These are phyloP conservation scores for Prunella himalayana DNA, from an alignment of 2,113 vertebrate genomes.

Conservation along the genomic window DNA sequence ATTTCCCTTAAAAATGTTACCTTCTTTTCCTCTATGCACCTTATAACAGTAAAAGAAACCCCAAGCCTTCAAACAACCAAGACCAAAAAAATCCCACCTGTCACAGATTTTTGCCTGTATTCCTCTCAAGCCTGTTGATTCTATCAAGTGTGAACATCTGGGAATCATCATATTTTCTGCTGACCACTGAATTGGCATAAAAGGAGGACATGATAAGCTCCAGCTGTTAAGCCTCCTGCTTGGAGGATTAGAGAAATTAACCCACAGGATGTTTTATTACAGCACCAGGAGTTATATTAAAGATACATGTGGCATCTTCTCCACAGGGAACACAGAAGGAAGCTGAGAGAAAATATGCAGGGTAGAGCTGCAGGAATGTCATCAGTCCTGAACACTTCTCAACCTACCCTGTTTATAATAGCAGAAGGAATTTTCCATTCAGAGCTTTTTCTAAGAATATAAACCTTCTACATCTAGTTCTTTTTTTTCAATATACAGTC, in stretches of 20 bases:
- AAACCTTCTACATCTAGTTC: not conserved
- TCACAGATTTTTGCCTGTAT: not conserved
- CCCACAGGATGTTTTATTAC: not conserved
- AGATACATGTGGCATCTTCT: not conserved
- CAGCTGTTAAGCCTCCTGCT: constrained; percentile 51
- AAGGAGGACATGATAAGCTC: constrained; percentile 43
- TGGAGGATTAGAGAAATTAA: constrained; percentile 53
- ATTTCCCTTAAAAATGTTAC: not conserved
- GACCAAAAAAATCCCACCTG: not conserved
- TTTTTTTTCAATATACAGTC: not conserved
- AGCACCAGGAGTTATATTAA: not conserved
- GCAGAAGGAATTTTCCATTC: not conserved
- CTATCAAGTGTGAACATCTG: constrained; percentile 53
- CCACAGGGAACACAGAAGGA: not conserved
- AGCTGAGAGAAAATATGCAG: not conserved
- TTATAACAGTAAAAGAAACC: not conserved
- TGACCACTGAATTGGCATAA: constrained; percentile 54
- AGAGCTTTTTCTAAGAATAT: not conserved
- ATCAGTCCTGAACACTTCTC: not conserved
- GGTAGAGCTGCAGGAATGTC: not conserved
- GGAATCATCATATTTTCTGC: constrained; percentile 56
- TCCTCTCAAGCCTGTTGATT: constrained; percentile 31
- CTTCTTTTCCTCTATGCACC: not conserved
- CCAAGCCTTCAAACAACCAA: not conserved
- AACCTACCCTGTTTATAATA: not conserved